Conservation (phyloP, 2,888 invertebrate genomes). For the Liopterus haemorrhoidalis region DNA sequence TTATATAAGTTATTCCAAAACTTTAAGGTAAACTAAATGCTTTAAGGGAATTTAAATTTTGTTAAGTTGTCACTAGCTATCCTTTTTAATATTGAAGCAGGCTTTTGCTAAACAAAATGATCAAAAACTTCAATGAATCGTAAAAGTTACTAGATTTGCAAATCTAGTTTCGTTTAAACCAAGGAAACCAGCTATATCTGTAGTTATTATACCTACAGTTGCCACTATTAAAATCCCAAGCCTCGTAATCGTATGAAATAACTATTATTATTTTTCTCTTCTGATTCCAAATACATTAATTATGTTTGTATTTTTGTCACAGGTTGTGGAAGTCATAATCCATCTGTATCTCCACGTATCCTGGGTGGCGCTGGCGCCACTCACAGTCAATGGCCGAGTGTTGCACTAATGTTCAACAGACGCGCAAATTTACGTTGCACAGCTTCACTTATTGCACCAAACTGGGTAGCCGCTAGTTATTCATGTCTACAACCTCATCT, state of each 20-base stretch:
- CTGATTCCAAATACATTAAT: not conserved
- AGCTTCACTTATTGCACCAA: constrained; percentile 47
- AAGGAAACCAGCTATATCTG: no score
- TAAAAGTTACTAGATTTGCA: no score
- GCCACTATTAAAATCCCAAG: no score
- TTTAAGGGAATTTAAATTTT: no score
- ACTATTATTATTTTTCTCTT: not conserved
- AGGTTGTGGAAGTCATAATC: constrained; percentile 45
- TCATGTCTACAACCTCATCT: constrained; percentile 41
- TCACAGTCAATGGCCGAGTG: constrained; percentile 53
- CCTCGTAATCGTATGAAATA: not conserved
- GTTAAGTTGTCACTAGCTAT: no score
- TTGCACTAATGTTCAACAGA: constrained; percentile 49
- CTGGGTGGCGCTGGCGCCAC: constrained; percentile 48
- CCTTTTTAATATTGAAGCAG: no score
- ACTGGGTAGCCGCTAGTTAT: constrained; percentile 49
- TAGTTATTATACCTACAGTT: no score
- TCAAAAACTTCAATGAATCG: no score
- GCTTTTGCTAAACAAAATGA: no score
- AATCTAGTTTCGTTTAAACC: no score
- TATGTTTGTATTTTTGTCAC: constrained; percentile 23
- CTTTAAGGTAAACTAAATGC: no score
- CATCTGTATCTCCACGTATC: constrained; percentile 44
- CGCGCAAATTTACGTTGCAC: constrained; percentile 47
- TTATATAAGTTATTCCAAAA: no score